A percentile compares a stretch with the other conserved stretches of the same genome.
Evolutionary conservation across 2,113 vertebrate species (phyloP).

Genomic region (Dicerorhinus sumatrensis): DNA sequence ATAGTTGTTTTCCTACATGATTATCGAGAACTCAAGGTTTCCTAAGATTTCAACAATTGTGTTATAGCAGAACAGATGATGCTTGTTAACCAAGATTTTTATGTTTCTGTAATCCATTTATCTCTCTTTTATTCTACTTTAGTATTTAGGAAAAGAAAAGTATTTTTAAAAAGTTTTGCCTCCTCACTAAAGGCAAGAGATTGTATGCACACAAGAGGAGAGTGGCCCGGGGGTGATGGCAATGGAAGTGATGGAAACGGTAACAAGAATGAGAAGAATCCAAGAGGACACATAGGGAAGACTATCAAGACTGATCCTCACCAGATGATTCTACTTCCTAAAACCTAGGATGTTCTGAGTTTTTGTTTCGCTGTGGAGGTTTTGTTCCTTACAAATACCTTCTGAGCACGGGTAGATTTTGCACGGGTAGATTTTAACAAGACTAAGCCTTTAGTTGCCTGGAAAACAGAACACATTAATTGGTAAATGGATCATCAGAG

Average conservation of each 20-base stretch:
- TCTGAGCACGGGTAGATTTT: neutral
- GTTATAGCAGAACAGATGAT: neutral
- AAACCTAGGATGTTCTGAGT: neutral
- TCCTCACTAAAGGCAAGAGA: neutral
- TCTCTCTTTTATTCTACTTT: slow-evolving; percentile 38
- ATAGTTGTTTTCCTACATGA: slow-evolving; percentile 53
- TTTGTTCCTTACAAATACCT: neutral
- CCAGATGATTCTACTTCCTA: neutral
- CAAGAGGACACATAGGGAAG: neutral
- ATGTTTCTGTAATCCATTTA: neutral
- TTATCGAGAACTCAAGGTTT: slow-evolving; percentile 21
- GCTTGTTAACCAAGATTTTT: neutral
- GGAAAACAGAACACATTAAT: neutral
- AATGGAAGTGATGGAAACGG: neutral
- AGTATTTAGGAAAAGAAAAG: neutral
- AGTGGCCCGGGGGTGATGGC: neutral
- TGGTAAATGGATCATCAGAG: slow-evolving; percentile 29
- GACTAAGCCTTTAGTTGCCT: neutral
- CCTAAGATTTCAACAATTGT: slow-evolving; percentile 45
- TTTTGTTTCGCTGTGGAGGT: neutral
- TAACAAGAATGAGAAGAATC: neutral
- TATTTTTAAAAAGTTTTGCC: neutral
- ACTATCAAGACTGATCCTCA: neutral
- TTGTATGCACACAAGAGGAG: neutral
- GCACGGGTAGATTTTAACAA: neutral